Base-by-base conservation (phyloP, 1,140 invertebrate genomes). In the Scylla paramamosain region DNA sequence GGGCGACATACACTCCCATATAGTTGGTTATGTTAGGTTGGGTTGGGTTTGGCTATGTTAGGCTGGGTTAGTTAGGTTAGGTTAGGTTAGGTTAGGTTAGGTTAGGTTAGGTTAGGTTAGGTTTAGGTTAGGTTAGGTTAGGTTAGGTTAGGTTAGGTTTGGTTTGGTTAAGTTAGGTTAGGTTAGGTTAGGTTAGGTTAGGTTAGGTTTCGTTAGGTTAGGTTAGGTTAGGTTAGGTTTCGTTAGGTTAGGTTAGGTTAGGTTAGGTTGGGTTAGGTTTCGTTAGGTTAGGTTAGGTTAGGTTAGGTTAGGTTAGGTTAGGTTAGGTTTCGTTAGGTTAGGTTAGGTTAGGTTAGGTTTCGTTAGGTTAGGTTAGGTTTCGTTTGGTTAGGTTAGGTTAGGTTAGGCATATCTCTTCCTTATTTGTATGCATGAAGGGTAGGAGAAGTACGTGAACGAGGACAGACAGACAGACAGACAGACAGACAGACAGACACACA, bases 11-110 rank as follows among this genome's bases (percentile, higher is more conserved):
- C 16, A 28, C 20, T 82, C 7, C 16, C 3, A 28, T 82, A 25
- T 25, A 7, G 77, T 82, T 82, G 77, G 77, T 82, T 82, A 8
- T 1, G 77, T 82, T 82, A 82, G 77, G 77, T 82, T 82, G 28
- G 77, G 77, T 82, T 82, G 7, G 77, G 77, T 82, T 82, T 3
- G 77, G 77, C 7, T 82, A 82, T 1, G 77, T 82, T 82, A 82
- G 77, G 77, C 7, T 82, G 28, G 77, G 77, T 82, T 82, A 82
- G 77, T 82, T 82, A 82, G 77, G 77, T 82, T 82, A 82, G 77
- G 77, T 82, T 82, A 82, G 77, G 77, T 82, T 82, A 82, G 77
- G 77, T 82, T 82, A 82, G 77, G 77, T 82, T 82, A 82, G 77
- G 77, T 82, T 82, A 82, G 8, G 77, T 82, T 82, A 82, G 77